Base-by-base conservation (phyloP, 2,113 vertebrate genomes). In the Sisor rabdophorus region DNA sequence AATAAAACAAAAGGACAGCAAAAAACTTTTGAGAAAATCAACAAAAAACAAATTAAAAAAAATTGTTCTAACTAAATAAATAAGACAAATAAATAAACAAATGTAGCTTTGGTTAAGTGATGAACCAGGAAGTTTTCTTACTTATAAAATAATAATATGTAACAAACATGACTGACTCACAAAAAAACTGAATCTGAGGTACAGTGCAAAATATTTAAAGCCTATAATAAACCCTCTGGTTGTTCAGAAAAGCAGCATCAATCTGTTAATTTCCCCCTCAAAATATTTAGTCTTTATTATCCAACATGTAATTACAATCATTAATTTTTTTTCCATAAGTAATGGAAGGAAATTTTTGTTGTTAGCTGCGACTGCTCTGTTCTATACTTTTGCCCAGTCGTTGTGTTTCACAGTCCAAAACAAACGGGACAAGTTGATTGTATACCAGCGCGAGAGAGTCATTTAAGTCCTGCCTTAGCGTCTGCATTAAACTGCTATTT, bases 361-460 rank as follows among this genome's bases (percentile, higher is more conserved):
- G 9, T 84, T 71, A 87, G 4, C 54, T 86, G 56, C 88, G 82
- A 84, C 85, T 91, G 88, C 83, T 91, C 89, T 83, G 88, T 88
- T 80, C 76, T 54, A 90, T 44, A 75, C 89, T 92, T 44, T 79
- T 80, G 81, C 91, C 89, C 84, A 92, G 85, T 77, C 89, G 86
- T 80, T 87, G 87, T 1, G 89, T 87, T 78, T 92, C 91, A 3
- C 79, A 82, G 78, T 90, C 81, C 54, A 92, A 80, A 59, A 90
- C 84, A 0, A 88, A 81, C 0, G 87, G 80, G 74, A 85, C n/a
- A n/a, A 88, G 87, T 30, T 26, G 80, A 2, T 80, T 82, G 0
- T 87, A 88, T 53, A 92, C 89, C 0, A 79, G 19, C 0, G 50
- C 79, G 64, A 92, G 82, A 3, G 91, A 92, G 6, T 87, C 70